Percentiles rank a stretch among this genome's conserved stretches.
phyloP scores from a whole-genome alignment of 2,888 invertebrate species.

The Stenotaenia linearis region DNA sequence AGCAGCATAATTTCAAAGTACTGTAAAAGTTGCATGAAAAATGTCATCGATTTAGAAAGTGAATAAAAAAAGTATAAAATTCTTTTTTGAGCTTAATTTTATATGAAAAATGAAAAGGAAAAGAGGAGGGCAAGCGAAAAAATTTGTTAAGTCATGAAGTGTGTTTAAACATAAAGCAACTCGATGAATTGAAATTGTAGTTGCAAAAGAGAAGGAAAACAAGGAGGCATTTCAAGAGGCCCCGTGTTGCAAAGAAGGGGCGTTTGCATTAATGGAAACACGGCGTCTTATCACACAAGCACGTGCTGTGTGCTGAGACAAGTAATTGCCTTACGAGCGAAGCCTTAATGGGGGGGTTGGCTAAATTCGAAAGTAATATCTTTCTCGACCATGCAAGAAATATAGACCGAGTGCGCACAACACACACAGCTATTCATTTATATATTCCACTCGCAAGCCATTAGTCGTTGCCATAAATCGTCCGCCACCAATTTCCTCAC shows the following conservation, averaged over 20 bases:
- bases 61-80: not conserved
- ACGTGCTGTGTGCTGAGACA: constrained; percentile 26
- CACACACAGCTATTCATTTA: constrained; percentile 17
- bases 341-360: constrained; percentile 22
- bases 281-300: constrained; percentile 26
- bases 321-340: constrained; percentile 26
- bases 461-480: constrained; percentile 7
- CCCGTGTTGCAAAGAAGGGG: constrained; percentile 16
- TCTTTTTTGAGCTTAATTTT: not conserved
- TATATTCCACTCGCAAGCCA: constrained; percentile 7
- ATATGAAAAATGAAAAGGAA: not conserved
- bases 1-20: not conserved
- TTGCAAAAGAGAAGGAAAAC: constrained; percentile 7
- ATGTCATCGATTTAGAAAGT: not conserved
- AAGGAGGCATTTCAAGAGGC: constrained; percentile 23
- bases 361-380: constrained; percentile 26
- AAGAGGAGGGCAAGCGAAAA: not conserved
- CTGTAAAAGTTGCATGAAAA: not conserved
- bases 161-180: constrained; percentile 3
- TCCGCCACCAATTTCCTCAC: constrained; percentile 11
- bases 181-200: constrained; percentile 2
- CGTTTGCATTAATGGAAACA: constrained; percentile 26
- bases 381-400: constrained; percentile 24
- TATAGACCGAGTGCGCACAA: constrained; percentile 14
- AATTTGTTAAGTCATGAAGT: not conserved